Evolutionary conservation across 1,140 invertebrate genomes (phyloP), one percentile per base, ranked within the genome.

Genomic region (Aphidius ervi): DNA sequence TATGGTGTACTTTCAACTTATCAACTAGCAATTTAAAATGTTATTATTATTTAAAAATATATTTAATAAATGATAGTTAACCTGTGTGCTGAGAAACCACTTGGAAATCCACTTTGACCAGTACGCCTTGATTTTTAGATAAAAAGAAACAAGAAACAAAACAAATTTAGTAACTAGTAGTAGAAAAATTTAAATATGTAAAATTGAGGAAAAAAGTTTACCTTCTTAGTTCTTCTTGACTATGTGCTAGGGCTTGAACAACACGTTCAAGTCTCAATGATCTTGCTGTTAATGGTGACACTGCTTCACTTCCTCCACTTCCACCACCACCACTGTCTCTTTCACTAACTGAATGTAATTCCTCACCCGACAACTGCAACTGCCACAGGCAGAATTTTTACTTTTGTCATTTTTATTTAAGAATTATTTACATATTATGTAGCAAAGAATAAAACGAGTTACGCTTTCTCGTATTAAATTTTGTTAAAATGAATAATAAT

Each of bases 241-340:
- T 94, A 58, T 94, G 91, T 46, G 92, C 91, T 47, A 94, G 80
- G 8, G 90, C 91, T 70, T 93, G 88, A 63, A 91, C 91, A 39
- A 93, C 90, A 61, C 91, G 81, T 79, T 95, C 92, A 45, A 96
- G 81, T 42, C 91, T 84, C 64, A 96, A 81, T 31, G 93, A 94
- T 56, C 92, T 85, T 42, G 91, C 91, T 4, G 93, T 95, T 41
- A 94, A 83, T 23, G 94, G 93, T 23, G 88, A 90, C 46, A 88
- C 88, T 56, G 87, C 87, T 39, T 89, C 89, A 66, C 86, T 87
- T 62, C 85, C 84, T 58, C 81, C 82, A 53, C 82, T 78, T 52
- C 74, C 74, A 42, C 83, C 86, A 39, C 83, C 84, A 71, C 84
- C 87, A 54, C 86, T 88, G 66, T 90, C 89, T 58, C 86, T 82